phyloP scores from a whole-genome alignment of 2,888 invertebrate genomes.

The Gryllus longicercus region DNA sequence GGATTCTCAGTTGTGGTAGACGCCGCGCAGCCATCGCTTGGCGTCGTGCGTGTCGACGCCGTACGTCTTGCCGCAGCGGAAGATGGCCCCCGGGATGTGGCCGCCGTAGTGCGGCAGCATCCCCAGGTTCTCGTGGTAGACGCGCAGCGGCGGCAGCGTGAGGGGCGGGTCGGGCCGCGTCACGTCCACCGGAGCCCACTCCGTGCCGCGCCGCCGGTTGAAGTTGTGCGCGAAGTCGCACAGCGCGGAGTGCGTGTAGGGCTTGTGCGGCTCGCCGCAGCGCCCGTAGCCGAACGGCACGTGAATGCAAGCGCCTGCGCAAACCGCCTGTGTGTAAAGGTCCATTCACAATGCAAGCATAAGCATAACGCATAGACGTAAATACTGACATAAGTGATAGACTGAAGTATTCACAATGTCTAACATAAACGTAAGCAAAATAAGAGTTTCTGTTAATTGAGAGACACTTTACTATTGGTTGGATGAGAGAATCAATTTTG shows the following conservation, averaged over 20 bases:
- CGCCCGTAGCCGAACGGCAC: slow-evolving; percentile 63
- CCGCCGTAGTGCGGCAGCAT: slow-evolving; percentile 74
- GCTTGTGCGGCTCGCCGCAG: slow-evolving; percentile 62
- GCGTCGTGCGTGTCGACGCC: slow-evolving; percentile 71
- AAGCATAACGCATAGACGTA: background rate
- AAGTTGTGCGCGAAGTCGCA: slow-evolving; percentile 74
- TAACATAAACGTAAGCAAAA: too few relatives aligned
- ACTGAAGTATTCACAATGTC: too few relatives aligned
- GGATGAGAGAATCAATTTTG: too few relatives aligned
- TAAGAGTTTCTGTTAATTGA: too few relatives aligned
- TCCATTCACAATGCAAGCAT: slow-evolving; percentile 23
- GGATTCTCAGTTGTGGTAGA: slow-evolving; percentile 49
- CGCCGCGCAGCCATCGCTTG: slow-evolving; percentile 67
- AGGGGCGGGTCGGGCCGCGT: slow-evolving; percentile 51
- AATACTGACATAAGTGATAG: too few relatives aligned
- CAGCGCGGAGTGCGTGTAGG: slow-evolving; percentile 66
- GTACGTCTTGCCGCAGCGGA: slow-evolving; percentile 73
- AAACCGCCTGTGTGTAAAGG: too few relatives aligned
- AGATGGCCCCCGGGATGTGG: slow-evolving; percentile 70
- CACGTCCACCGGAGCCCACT: slow-evolving; percentile 62
- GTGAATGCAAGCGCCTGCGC: slow-evolving; percentile 61
- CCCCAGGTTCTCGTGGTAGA: slow-evolving; percentile 71
- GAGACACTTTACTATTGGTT: too few relatives aligned
- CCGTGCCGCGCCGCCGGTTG: slow-evolving; percentile 65
- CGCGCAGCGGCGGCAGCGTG: slow-evolving; percentile 54